phyloP scores from a whole-genome alignment of 2,113 vertebrate species.

The Cyprichromis sp. region DNA sequence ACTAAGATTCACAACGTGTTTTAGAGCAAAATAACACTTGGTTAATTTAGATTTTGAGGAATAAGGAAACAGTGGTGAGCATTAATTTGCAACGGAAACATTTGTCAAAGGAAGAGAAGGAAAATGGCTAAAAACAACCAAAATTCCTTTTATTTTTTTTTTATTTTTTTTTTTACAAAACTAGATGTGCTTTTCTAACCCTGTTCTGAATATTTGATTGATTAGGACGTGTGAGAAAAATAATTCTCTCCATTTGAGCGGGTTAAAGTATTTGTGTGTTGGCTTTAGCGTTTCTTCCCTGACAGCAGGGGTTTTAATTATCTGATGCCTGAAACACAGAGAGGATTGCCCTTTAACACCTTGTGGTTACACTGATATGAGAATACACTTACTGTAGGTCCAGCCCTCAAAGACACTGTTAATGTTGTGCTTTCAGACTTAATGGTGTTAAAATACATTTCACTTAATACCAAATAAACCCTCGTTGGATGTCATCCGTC shows the following conservation, averaged over 20 bases:
- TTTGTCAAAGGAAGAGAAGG: neutral
- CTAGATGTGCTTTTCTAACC: slow-evolving; percentile 63
- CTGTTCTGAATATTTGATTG: slow-evolving; percentile 28
- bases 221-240: neutral
- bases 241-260: neutral
- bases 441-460: neutral
- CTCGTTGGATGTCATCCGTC: neutral
- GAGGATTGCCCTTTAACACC: neutral
- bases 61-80: neutral
- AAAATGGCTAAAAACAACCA: neutral
- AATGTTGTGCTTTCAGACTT: slow-evolving; percentile 58
- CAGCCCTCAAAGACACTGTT: slow-evolving; percentile 15
- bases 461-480: neutral
- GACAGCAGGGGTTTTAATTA: neutral
- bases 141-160: neutral
- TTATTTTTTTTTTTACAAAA: slow-evolving; percentile 19
- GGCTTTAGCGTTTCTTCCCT: slow-evolving; percentile 19
- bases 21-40: neutral
- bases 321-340: neutral
- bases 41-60: neutral
- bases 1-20: neutral
- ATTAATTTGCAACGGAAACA: neutral
- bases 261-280: neutral
- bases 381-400: neutral
- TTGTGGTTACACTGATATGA: neutral